Evolutionary conservation across 2,888 invertebrate species (phyloP).

Genomic region (Dexiosoma caninum): DNA sequence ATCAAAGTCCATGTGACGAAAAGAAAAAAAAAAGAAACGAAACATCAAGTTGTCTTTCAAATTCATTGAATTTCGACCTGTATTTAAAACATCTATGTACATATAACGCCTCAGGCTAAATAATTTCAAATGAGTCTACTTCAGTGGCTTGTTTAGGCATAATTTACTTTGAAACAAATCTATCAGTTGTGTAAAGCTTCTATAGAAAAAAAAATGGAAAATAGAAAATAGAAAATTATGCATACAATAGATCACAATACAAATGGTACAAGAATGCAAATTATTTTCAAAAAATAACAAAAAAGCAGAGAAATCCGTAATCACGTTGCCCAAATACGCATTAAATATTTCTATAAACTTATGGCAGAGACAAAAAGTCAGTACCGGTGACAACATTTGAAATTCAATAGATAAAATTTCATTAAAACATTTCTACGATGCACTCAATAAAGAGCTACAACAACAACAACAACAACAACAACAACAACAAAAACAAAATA

Average conservation of each 20-base stretch:
- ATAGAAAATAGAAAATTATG: slow-evolving; percentile 1
- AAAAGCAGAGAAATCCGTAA: slow-evolving; percentile 4
- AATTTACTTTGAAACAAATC: not conserved
- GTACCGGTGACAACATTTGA: slow-evolving; percentile 16
- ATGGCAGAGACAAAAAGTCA: slow-evolving; percentile 1
- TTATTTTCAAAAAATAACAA: not conserved
- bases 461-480: no score
- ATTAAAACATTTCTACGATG: slow-evolving; percentile 2
- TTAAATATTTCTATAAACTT: slow-evolving; percentile 12
- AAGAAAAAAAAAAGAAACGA: no score
- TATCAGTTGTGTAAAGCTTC: not conserved
- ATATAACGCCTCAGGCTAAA: not conserved
- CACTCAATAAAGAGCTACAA: slow-evolving; percentile 2
- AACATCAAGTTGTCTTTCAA: no score
- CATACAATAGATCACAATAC: slow-evolving; percentile 14
- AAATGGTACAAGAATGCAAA: slow-evolving; percentile 35
- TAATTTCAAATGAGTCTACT: not conserved
- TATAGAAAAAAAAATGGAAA: not conserved
- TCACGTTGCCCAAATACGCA: slow-evolving; percentile 51
- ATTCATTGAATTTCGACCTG: not conserved
- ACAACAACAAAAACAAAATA: no score
- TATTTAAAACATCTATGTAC: not conserved
- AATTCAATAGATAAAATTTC: slow-evolving; percentile 24
- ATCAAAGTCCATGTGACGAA: no score
- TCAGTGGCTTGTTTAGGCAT: not conserved